Base-by-base conservation (phyloP, 2,113 vertebrate species). In the Ardeotis arabs region DNA sequence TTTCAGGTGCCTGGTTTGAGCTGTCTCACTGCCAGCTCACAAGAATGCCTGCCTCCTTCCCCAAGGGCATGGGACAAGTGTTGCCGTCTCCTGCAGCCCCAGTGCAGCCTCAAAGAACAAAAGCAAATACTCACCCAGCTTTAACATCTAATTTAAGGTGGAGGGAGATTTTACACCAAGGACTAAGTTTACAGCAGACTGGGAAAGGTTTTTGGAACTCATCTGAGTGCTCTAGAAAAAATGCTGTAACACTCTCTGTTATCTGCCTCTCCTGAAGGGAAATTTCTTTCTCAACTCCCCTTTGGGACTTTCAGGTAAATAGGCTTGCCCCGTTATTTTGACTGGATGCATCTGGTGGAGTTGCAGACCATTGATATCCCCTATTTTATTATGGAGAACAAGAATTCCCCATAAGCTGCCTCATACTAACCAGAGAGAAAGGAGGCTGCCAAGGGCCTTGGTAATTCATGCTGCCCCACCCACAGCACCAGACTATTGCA, bases 301-400 rank as follows among this genome's bases (percentile, higher is more conserved):
- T 77, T 45, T 47, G 5, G 14, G 41, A 17, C 11, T 82, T 76
- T 19, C 23, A 33, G 12, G 6, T 7, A 47, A 29, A 25, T 33
- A 67, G 35, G 6, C 6, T 52, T 60, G 39, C 10, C 9, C 29
- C 13, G 1, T 8, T 45, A 7, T 31, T 69, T 76, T 59, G 22
- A 25, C 7, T 50, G 25, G 9, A n/a, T 37, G 9, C 29, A 20
- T 15, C 49, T 15, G 15, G 18, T 7, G 5, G 44, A 41, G 22
- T 4, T 52, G 19, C 29, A 95, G 31, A 47, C 3, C 28, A 12
- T 33, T 8, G 3, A 15, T 7, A 31, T 1, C 2, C 5, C 6
- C 14, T 45, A 1, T 56, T 81, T 89, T 31, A 49, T 15, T 28
- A n/a, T 1, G 6, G 23, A 10, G 10, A 75, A 59, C 4, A 50